phyloP scores from a whole-genome alignment of 2,888 invertebrate genomes.

The Aporophyla nigra region DNA sequence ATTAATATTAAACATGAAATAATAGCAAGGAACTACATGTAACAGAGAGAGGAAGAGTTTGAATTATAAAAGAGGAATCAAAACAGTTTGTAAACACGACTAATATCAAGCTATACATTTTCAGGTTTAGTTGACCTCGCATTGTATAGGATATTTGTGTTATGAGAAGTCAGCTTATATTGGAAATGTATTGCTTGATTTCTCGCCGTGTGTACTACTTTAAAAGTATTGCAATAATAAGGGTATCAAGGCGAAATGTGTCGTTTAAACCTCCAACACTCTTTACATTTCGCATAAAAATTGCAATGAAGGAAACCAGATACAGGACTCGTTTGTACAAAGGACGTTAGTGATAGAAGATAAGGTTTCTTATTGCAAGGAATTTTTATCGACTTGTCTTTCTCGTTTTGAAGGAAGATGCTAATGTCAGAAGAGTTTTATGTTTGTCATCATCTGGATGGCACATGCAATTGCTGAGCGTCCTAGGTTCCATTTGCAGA shows the following conservation, averaged over 20 bases:
- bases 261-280: constrained; percentile 7
- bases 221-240: constrained; percentile 16
- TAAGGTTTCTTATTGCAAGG: background rate
- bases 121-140: too few relatives aligned
- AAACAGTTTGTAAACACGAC: too few relatives aligned
- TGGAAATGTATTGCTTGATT: too few relatives aligned
- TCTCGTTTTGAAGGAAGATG: background rate
- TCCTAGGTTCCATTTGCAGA: background rate
- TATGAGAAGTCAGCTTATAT: too few relatives aligned
- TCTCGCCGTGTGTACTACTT: background rate
- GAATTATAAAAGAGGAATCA: too few relatives aligned
- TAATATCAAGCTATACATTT: too few relatives aligned
- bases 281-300: constrained; percentile 13
- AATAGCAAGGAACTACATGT: too few relatives aligned
- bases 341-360: background rate
- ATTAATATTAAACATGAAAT: too few relatives aligned
- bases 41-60: too few relatives aligned
- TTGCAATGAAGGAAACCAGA: background rate
- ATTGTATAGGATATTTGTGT: too few relatives aligned
- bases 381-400: background rate
- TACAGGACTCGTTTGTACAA: constrained; percentile 18
- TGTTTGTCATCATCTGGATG: background rate
- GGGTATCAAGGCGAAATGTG: background rate
- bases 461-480: background rate
- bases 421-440: background rate